phyloP scores from a whole-genome alignment of 2,113 vertebrate genomes.

The Nothobranchius furzeri region DNA sequence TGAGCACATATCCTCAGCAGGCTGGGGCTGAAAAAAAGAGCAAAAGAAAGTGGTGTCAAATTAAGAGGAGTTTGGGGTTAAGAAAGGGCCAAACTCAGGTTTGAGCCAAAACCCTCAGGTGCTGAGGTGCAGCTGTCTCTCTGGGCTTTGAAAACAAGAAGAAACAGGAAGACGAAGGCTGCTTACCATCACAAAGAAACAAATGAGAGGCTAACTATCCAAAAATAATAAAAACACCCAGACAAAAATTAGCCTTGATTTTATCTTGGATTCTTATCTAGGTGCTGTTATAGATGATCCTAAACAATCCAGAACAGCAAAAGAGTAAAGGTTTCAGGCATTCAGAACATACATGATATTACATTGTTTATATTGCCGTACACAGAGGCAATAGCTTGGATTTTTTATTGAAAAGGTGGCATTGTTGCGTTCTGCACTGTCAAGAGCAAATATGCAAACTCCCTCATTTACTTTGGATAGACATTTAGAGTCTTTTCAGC shows the following conservation, averaged over 20 bases:
- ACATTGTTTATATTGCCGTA: too few relatives aligned
- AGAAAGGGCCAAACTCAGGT: constrained; percentile 37
- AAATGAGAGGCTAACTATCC: constrained; percentile 9
- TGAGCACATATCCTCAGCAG: constrained; percentile 6
- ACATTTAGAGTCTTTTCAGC: too few relatives aligned
- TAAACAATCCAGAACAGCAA: too few relatives aligned
- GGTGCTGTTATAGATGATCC: too few relatives aligned
- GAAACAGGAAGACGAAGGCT: constrained; percentile 18
- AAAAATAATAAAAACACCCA: constrained; percentile 9
- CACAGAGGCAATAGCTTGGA: too few relatives aligned
- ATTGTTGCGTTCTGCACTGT: too few relatives aligned
- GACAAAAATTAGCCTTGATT: neutral
- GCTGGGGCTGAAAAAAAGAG: constrained; percentile 9
- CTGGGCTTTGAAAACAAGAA: constrained; percentile 25
- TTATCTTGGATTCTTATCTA: too few relatives aligned
- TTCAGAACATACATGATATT: too few relatives aligned
- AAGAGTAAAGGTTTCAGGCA: too few relatives aligned
- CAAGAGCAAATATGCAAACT: too few relatives aligned
- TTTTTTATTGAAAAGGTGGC: too few relatives aligned
- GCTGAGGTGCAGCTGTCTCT: constrained; percentile 46
- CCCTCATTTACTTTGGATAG: too few relatives aligned
- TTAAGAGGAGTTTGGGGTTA: constrained; percentile 27
- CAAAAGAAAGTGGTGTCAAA: constrained; percentile 38
- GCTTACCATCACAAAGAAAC: constrained; percentile 43
- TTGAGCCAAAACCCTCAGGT: constrained; percentile 43